Conservation (phyloP, 2,888 invertebrate genomes). For the Thysanoteuthis rhombus region DNA sequence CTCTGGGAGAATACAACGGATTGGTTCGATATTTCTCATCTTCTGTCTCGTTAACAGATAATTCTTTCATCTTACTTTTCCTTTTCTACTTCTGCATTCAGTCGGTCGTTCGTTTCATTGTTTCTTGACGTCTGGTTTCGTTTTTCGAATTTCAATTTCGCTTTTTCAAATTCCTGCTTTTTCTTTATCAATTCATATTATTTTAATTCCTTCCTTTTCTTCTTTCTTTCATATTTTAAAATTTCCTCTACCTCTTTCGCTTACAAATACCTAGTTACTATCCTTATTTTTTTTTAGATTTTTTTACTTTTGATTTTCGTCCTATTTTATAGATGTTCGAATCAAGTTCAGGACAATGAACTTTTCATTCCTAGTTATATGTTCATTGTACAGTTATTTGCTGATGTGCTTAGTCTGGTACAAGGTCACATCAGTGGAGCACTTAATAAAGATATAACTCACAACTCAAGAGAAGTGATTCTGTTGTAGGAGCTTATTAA, state of each 20-base stretch:
- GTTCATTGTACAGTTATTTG: neutral
- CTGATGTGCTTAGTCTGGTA: too few relatives aligned
- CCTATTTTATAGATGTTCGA: neutral
- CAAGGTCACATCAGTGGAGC: too few relatives aligned
- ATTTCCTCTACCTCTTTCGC: neutral
- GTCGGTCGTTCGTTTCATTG: neutral
- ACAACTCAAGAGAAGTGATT: too few relatives aligned
- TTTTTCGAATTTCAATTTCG: neutral
- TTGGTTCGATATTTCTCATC: neutral
- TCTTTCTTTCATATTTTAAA: neutral
- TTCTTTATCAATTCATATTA: neutral
- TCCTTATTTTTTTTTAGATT: neutral
- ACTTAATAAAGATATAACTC: too few relatives aligned
- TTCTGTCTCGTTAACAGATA: neutral
- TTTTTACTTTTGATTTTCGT: neutral
- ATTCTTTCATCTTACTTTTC: neutral
- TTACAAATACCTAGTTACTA: neutral
- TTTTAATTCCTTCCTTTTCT: neutral
- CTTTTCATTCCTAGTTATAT: neutral
- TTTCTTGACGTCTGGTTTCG: neutral
- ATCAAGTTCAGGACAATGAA: accelerated
- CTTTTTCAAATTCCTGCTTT: neutral
- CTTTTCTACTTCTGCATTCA: neutral
- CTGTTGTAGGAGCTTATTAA: too few relatives aligned
- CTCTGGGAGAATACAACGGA: neutral